phyloP scores from a whole-genome alignment of 2,888 invertebrate genomes.

The Pristionchus mayeri region DNA sequence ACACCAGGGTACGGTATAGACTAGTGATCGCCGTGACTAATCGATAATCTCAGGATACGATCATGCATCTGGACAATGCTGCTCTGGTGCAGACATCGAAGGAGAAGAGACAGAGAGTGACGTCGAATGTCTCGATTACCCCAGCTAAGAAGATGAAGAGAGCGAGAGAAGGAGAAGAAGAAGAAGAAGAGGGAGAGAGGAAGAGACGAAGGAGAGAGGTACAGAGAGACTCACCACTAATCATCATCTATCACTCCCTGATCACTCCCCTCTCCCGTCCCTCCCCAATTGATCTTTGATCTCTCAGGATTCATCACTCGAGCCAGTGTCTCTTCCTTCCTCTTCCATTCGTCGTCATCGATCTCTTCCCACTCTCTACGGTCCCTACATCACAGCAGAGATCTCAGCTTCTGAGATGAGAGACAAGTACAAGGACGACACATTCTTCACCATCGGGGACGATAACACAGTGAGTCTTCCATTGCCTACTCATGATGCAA shows the following conservation, averaged over 20 bases:
- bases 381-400: slow-evolving; percentile 73
- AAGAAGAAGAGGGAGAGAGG: slow-evolving; percentile 7
- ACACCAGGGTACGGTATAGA: slow-evolving; percentile 52
- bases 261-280: neutral
- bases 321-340: slow-evolving; percentile 18
- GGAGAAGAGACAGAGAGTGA: slow-evolving; percentile 49
- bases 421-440: slow-evolving; percentile 57
- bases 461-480: slow-evolving; percentile 56
- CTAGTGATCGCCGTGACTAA: neutral
- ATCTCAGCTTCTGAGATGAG: slow-evolving; percentile 66
- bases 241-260: too few species aligned
- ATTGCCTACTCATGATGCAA: slow-evolving; percentile 51
- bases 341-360: neutral
- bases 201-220: slow-evolving; percentile 21
- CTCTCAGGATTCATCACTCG: slow-evolving; percentile 17
- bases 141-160: slow-evolving; percentile 45
- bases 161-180: slow-evolving; percentile 19
- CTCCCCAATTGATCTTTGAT: slow-evolving; percentile 19
- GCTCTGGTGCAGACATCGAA: slow-evolving; percentile 60
- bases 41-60: slow-evolving; percentile 57
- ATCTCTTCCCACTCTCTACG: slow-evolving; percentile 49
- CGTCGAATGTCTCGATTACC: slow-evolving; percentile 20
- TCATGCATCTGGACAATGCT: slow-evolving; percentile 62
- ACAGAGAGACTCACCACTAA: neutral
- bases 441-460: slow-evolving; percentile 70